Conservation (phyloP, 2,113 vertebrate species). For the Corvus moneduloides region DNA sequence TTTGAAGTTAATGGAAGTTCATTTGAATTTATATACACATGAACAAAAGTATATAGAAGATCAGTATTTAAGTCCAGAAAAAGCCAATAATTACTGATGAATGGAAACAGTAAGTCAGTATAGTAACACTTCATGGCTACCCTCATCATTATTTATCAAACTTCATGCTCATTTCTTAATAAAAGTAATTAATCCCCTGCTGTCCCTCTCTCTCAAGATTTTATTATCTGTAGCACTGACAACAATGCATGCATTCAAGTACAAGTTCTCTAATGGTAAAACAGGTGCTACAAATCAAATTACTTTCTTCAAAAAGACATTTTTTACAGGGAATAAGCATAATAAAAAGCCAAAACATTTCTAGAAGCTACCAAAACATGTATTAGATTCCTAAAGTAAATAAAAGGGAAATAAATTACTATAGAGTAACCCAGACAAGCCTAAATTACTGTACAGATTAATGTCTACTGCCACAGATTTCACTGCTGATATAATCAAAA, state of each 20-base stretch:
- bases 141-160: not conserved
- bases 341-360: not conserved
- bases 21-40: slow-evolving; percentile 19
- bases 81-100: not conserved
- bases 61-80: not conserved
- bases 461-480: not conserved
- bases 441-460: not conserved
- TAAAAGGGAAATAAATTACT: not conserved
- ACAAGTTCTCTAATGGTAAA: not conserved
- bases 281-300: not conserved
- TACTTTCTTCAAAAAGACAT: not conserved
- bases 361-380: not conserved
- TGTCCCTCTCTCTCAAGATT: not conserved
- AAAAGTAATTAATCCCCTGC: not conserved
- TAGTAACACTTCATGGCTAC: not conserved
- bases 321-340: not conserved
- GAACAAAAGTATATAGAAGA: not conserved
- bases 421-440: not conserved
- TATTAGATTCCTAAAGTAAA: not conserved
- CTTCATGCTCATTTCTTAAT: not conserved
- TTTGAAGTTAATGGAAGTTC: not conserved
- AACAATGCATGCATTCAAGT: not conserved
- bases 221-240: not conserved
- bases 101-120: not conserved
- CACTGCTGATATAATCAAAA: not conserved